Conservation (phyloP, 2,888 invertebrate genomes). For the Apamea monoglypha region DNA sequence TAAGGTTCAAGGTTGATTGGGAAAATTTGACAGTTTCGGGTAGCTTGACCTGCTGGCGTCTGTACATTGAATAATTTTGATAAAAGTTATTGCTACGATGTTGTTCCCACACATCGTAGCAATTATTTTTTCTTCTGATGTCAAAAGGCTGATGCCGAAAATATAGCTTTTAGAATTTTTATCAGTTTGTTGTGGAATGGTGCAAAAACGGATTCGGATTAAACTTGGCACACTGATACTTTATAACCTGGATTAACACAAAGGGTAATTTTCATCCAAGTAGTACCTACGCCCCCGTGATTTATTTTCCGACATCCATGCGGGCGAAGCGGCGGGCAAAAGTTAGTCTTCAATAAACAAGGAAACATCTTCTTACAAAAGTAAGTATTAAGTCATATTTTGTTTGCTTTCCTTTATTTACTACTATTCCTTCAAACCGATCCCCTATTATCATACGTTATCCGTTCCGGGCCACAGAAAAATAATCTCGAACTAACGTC, state of each 20-base stretch:
- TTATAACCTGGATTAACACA: neutral
- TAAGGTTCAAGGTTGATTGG: too few relatives aligned
- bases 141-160: too few relatives aligned
- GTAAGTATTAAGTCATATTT: conserved; percentile 28
- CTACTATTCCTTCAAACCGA: conserved; percentile 33
- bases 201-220: neutral
- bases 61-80: neutral
- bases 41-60: too few relatives aligned
- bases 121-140: too few relatives aligned
- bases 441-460: conserved; percentile 44
- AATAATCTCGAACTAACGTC: conserved; percentile 61
- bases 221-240: neutral
- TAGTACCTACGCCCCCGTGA: neutral
- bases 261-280: neutral
- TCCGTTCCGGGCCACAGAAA: conserved; percentile 50
- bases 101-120: too few relatives aligned
- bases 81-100: neutral
- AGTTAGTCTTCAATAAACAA: conserved; percentile 12
- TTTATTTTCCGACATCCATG: neutral
- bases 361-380: conserved; percentile 13
- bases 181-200: neutral
- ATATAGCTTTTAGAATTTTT: neutral
- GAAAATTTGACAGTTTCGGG: too few relatives aligned
- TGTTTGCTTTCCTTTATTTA: conserved; percentile 39
- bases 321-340: neutral